These are phyloP conservation scores for Lepetodrilus schrolli DNA, from an alignment of 2,888 invertebrate species.

Conservation along the genomic window DNA sequence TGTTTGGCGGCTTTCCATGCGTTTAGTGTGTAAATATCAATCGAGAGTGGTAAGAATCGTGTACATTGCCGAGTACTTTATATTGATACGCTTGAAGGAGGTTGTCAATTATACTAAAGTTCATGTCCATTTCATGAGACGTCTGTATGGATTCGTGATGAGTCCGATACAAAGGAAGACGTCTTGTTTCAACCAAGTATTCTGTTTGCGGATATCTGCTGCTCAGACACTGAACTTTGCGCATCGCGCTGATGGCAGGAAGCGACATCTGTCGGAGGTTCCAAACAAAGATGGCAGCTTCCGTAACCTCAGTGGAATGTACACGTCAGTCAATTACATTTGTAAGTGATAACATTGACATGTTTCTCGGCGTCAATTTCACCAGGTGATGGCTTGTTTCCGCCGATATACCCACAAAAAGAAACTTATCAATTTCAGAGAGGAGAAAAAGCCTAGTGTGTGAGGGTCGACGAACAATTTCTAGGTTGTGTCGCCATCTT, in stretches of 20 bases:
- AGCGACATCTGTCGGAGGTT: neutral
- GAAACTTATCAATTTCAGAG: neutral
- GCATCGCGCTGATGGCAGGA: neutral
- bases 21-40: too few species aligned
- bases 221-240: slow-evolving; percentile 1
- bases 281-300: neutral
- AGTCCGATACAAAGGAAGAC: neutral
- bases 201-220: neutral
- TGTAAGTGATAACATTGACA: slow-evolving; percentile 17
- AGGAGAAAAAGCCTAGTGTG: neutral
- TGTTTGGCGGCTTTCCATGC: too few species aligned
- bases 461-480: neutral
- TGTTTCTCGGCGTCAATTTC: neutral
- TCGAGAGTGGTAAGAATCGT: neutral
- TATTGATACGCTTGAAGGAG: neutral
- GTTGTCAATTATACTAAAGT: neutral
- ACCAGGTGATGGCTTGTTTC: neutral
- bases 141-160: neutral
- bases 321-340: neutral
- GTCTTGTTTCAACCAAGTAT: neutral
- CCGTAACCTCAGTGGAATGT: slow-evolving; percentile 19
- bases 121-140: neutral
- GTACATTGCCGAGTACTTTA: neutral
- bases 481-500: neutral
- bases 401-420: neutral